Conservation (phyloP, 2,888 invertebrate species). For the Andrena haemorrhoa region DNA sequence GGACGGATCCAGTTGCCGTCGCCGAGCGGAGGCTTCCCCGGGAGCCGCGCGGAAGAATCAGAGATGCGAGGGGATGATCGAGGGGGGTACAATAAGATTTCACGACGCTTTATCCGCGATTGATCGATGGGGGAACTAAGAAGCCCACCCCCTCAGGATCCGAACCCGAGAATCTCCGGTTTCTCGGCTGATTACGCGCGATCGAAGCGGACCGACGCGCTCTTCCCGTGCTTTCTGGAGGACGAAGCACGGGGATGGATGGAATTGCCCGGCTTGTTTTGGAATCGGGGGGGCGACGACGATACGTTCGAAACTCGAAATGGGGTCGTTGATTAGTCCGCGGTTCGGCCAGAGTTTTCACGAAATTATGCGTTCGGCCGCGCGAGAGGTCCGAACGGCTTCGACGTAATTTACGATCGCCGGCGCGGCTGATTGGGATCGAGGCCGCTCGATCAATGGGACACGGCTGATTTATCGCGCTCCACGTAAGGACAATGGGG, state of each 20-base stretch:
- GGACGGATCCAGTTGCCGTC: slow-evolving; percentile 4
- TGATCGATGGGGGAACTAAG: not conserved
- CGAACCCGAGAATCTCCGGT: not conserved
- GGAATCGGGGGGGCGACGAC: slow-evolving; percentile 17
- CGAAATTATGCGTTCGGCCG: slow-evolving; percentile 17
- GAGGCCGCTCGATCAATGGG: slow-evolving; percentile 64
- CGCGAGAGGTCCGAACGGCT: slow-evolving; percentile 46
- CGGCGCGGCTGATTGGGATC: slow-evolving; percentile 64
- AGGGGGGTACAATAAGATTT: too few relatives aligned
- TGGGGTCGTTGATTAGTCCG: not conserved
- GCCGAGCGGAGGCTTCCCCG: not conserved
- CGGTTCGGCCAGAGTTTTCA: not conserved
- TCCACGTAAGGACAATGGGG: slow-evolving; percentile 62
- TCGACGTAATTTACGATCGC: slow-evolving; percentile 65
- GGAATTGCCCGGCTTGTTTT: slow-evolving; percentile 36
- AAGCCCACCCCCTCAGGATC: not conserved
- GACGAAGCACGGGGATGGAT: too few relatives aligned
- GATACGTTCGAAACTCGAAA: not conserved
- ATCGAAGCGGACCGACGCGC: not conserved
- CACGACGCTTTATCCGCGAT: too few relatives aligned
- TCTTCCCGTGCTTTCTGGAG: too few relatives aligned
- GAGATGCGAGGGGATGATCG: not conserved
- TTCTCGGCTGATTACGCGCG: slow-evolving; percentile 13
- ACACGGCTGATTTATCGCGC: slow-evolving; percentile 59
- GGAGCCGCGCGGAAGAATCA: not conserved